Evolutionary conservation across 2,888 invertebrate genomes (phyloP), one percentile per base, ranked within the genome.

Genomic region (Eupithecia inturbata): DNA sequence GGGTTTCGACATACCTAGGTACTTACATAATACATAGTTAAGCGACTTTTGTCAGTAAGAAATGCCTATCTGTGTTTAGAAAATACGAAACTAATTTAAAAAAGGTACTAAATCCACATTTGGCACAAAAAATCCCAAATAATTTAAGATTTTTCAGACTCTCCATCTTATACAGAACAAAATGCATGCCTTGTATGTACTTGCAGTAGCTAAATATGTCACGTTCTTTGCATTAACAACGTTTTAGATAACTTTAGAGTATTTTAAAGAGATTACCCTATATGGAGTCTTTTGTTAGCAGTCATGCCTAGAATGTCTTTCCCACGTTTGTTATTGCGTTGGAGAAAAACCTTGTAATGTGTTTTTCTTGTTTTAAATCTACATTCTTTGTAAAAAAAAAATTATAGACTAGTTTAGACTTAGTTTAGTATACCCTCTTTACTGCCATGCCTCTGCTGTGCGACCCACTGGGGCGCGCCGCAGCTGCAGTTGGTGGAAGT

Each of bases 141-240:
- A 41, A 14, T 1, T 36, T 14, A 14, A 12, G 39, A 41, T 41
- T 16, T 41, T 41, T 41, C 41, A 16, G 16, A 41, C 41, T 41
- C 10, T 4, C 31, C 31, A 39, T 36, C 36, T 36, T 36, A 9
- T 36, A 31, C 6, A 45, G 19, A 45, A 45, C 45, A 57, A n/a
- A n/a, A 26, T 12, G 57, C 26, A 57, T 57, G 3, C 57, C 26
- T 57, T 26, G 26, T 26, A 26, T 19, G 16, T 10, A 64, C 31
- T 28, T 19, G 36, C 39, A 26, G 64, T 75, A 77, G 76, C 75
- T 71, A 79, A 83, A 82, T 80, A 79, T 76, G 82, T 83, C 86
- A 86, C 86, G 86, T 83, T 81, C 72, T 72, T 74, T 78, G 71
- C 80, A 82, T 84, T 80, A 83, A 75, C 72, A 71, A 67, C 57